Evolutionary conservation across 1,140 invertebrate genomes (phyloP), one percentile per base, ranked within the genome.

Genomic region (Holotrichia oblita): DNA sequence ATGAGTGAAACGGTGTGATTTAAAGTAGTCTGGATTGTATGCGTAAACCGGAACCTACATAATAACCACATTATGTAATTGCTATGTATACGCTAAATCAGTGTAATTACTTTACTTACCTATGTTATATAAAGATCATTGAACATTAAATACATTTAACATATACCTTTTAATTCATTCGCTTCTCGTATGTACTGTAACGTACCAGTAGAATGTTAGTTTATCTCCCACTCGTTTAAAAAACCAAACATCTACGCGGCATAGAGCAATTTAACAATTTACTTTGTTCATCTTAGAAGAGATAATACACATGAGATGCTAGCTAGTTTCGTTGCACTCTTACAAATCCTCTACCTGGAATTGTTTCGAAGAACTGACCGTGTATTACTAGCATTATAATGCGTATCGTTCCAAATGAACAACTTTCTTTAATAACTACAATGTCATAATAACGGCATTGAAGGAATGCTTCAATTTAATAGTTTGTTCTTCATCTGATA

Each of bases 251-350:
- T 69, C 22, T 69, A 69, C 61, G 61, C 61, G 61, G 22, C 61
- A 27, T 34, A 69, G 61, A 34, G 61, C 61, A 69, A 69, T 69
- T 69, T 69, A 69, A 69, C 61, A 69, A 69, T 69, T 69, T 69
- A 69, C 61, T 69, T 69, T 69, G 61, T 69, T 69, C 61, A 69
- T 69, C 61, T 69, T 69, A 69, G 61, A 69, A 69, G 20, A 69
- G 61, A 69, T 69, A 69, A 69, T 69, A 69, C 61, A 69, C 24
- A 55, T 55, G 48, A 55, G 48, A 69, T 69, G 61, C 22, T 20
- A 48, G 44, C n/a, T 48, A 27, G 61, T 69, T 20, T 27, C 61
- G 61, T 34, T 69, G 61, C 61, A 69, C 27, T 69, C 61, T 22
- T 69, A 69, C 61, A 69, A 12, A 10, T 27, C 10, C 61, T 69